phyloP scores from a whole-genome alignment of 2,797 vertebrate genomes.

The Enteromius mattozi region DNA sequence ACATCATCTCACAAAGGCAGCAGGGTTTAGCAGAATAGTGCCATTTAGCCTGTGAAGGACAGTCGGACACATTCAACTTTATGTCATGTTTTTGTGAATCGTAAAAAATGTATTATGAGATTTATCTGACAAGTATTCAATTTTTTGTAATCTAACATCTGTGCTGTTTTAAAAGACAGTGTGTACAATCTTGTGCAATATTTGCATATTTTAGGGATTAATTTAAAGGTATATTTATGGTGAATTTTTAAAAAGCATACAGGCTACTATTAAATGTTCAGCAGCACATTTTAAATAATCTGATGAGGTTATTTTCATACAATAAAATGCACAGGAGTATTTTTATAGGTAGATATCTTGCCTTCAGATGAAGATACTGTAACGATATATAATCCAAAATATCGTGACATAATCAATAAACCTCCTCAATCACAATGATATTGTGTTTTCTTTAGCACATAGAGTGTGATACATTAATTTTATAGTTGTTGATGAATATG shows the following conservation, averaged over 20 bases:
- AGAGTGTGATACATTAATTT: neutral
- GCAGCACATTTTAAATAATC: constrained; percentile 38
- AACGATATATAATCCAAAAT: constrained; percentile 65
- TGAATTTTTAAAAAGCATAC: constrained; percentile 49
- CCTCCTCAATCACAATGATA: constrained; percentile 59
- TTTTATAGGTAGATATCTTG: constrained; percentile 71
- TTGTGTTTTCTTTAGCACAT: constrained; percentile 57
- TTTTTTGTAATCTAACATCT: constrained; percentile 40
- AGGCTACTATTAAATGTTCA: constrained; percentile 60
- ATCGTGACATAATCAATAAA: constrained; percentile 70
- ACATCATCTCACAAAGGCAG: constrained; percentile 35
- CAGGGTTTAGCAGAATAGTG: constrained; percentile 36
- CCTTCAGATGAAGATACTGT: constrained; percentile 65
- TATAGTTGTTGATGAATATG: neutral
- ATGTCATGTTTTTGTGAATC: constrained; percentile 13
- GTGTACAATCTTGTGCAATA: constrained; percentile 77
- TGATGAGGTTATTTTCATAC: constrained; percentile 67
- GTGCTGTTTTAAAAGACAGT: constrained; percentile 61
- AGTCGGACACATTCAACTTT: neutral
- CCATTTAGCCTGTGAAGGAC: constrained; percentile 30
- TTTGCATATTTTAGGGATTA: constrained; percentile 75
- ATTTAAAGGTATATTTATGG: constrained; percentile 78
- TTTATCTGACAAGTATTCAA: constrained; percentile 39
- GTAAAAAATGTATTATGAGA: constrained; percentile 20
- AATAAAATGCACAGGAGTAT: constrained; percentile 68